Conservation (phyloP, 2,888 invertebrate species). For the Mesorhabditis sp. region DNA sequence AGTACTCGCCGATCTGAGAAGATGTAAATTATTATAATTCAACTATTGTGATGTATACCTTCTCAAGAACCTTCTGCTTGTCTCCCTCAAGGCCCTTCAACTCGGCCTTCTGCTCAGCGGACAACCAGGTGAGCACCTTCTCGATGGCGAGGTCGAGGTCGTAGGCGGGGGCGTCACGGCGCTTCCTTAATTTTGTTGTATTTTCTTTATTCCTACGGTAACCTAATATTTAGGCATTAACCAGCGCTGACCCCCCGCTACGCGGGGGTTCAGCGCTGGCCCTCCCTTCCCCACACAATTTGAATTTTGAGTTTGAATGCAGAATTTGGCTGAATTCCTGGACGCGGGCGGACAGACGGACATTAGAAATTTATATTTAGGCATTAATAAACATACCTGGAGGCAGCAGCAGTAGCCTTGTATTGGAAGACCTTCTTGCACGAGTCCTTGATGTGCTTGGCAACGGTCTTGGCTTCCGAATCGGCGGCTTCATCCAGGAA, state of each 20-base stretch:
- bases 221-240: no score
- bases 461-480: constrained; percentile 2
- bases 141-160: neutral
- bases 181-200: neutral
- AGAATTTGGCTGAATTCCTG: no score
- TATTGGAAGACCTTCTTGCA: constrained; percentile 6
- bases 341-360: no score
- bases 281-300: no score
- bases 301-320: no score
- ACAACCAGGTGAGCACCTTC: constrained; percentile 1
- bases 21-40: neutral
- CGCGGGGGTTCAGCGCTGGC: no score
- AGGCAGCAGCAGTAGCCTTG: neutral
- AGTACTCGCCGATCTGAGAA: neutral
- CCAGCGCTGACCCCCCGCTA: no score
- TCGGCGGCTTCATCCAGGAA: neutral
- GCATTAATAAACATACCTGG: no score
- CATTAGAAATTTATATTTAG: no score
- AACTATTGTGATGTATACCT: neutral
- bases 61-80: neutral
- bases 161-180: neutral
- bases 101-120: neutral
- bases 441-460: neutral
- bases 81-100: neutral
- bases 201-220: neutral